These are phyloP conservation scores for Chionoecetes opilio DNA, from an alignment of 1,140 invertebrate genomes.

Conservation along the genomic window DNA sequence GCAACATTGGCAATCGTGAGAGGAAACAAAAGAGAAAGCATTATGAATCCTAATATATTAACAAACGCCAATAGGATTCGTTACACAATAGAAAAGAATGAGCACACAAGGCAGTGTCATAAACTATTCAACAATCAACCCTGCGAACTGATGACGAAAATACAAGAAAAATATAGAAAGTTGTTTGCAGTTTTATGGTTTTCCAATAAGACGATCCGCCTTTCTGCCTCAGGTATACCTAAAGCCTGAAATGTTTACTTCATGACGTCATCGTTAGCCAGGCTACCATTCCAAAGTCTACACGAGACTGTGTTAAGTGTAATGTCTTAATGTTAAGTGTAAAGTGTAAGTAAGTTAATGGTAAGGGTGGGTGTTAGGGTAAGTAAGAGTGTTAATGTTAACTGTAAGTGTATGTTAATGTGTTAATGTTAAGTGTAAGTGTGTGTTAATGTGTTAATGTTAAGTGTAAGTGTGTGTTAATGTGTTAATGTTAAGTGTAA, in stretches of 20 bases:
- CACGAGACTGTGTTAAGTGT: neutral
- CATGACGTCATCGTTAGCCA: neutral
- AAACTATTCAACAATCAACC: neutral
- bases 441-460: too few species aligned
- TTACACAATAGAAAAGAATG: neutral
- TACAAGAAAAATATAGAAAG: neutral
- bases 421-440: too few species aligned
- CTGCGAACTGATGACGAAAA: neutral
- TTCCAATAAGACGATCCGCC: too few species aligned
- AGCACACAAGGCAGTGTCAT: neutral
- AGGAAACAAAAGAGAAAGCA: neutral
- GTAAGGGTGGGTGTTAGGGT: too few species aligned
- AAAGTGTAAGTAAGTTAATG: too few species aligned
- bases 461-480: too few species aligned
- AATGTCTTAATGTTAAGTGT: too few species aligned
- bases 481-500: too few species aligned
- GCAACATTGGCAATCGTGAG: neutral
- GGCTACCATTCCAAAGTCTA: neutral
- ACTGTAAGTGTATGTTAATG: too few species aligned
- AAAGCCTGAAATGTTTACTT: neutral
- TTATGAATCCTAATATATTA: neutral
- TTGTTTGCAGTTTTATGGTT: neutral
- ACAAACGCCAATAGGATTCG: neutral
- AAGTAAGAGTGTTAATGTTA: too few species aligned
- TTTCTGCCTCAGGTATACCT: neutral